Evolutionary conservation across 2,888 invertebrate species (phyloP), one percentile per base, ranked within the genome.

Genomic region (Cerastis leucographa): DNA sequence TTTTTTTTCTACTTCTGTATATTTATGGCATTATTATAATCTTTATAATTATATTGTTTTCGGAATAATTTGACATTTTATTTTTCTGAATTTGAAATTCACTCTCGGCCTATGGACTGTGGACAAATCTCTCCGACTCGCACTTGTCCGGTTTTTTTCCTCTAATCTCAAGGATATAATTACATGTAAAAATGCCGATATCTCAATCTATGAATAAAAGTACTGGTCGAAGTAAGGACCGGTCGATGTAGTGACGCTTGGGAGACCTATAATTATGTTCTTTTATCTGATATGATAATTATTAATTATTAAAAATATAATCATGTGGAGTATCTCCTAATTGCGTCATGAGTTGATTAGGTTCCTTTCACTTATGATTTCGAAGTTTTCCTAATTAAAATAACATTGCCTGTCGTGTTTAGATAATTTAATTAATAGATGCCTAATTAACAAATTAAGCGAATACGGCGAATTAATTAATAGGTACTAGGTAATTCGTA

Each of bases 381-480:
- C n/a, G 2, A 44, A 12, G 29, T 14, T 25, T 35, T 6, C 14
- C 5, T 54, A 40, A 46, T 54, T 71, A 62, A 67, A 46, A 46
- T 62, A 49, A 29, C 1, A 42, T 35, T 14, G 14, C 8, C 1
- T 64, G 22, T 14, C 35, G 7, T 9, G 8, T 17, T 35, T 62
- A 29, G 0, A n/a, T 71, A 49, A 49, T 56, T 25, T 25, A 44
- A 19, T 81, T 59, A 74, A 9, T 35, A 56, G 6, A 65, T 9
- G 35, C 9, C 8, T n/a, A 40, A 73, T 54, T 17, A 73, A 29
- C 74, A 49, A 56, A 56, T 64, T 74, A 65, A 35, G 40, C 19
- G 19, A 54, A 49, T 22, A 73, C 64, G 3, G 22, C 17, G 14
- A 22, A 49, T 35, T 46, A n/a, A 25, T 44, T 49, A 80, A 42